A percentile compares a stretch with the other conserved stretches of the same genome.
phyloP scores from a whole-genome alignment of 2,797 vertebrate species.

The Eulemur coronatus region DNA sequence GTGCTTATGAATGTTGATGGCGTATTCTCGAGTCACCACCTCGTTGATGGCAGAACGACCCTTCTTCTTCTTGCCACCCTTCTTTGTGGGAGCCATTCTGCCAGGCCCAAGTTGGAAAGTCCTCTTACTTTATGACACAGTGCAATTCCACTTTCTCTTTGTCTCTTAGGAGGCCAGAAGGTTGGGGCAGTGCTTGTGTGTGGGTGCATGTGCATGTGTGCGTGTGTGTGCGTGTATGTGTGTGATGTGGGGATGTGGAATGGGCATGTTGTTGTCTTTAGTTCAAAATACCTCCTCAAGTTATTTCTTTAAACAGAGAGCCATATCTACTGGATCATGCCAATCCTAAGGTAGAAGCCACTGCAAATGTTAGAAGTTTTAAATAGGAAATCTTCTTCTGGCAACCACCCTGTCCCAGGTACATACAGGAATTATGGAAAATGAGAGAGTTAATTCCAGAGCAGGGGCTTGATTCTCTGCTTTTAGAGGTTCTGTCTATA shows the following conservation, averaged over 20 bases:
- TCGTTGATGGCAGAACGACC: no score
- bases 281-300: background rate
- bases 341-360: background rate
- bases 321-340: background rate
- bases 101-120: no score
- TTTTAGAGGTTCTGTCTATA: background rate
- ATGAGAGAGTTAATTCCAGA: background rate
- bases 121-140: background rate
- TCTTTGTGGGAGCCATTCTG: no score
- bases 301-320: background rate
- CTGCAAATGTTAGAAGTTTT: background rate
- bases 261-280: background rate
- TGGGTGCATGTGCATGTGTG: background rate
- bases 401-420: background rate
- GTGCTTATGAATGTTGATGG: no score
- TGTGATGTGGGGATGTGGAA: background rate
- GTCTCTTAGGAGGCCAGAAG: background rate
- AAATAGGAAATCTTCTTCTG: background rate
- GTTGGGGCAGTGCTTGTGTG: background rate
- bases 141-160: background rate
- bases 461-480: background rate
- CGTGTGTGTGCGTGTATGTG: no score
- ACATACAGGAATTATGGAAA: background rate
- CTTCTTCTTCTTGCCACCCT: no score
- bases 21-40: no score